These are phyloP conservation scores for Epirrhoe tristata DNA, from an alignment of 2,888 invertebrate species.

Conservation along the genomic window DNA sequence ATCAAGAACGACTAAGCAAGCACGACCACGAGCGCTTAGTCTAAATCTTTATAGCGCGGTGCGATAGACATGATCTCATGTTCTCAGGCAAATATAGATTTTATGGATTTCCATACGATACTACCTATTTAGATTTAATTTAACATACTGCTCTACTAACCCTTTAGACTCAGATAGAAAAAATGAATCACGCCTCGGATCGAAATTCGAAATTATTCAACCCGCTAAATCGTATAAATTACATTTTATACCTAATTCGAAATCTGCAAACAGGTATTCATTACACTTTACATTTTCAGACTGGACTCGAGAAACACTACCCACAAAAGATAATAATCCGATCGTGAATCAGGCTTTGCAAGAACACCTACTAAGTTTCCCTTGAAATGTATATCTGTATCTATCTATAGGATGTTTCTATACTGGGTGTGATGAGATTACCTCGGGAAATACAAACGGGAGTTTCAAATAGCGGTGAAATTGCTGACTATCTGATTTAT, in stretches of 20 bases:
- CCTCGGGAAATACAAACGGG: not conserved
- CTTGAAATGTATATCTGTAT: constrained; percentile 9
- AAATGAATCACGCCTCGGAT: too few species aligned
- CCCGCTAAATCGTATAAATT: not conserved
- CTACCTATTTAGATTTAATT: too few species aligned
- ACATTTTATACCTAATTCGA: not conserved
- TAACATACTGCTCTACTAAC: too few species aligned
- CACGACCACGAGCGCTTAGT: too few species aligned
- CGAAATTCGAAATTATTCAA: not conserved
- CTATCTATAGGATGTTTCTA: not conserved
- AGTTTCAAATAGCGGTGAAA: too few species aligned
- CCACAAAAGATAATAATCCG: constrained; percentile 7
- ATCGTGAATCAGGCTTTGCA: constrained; percentile 11
- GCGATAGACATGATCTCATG: too few species aligned
- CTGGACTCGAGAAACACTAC: constrained; percentile 2
- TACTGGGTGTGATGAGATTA: not conserved
- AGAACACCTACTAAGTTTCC: constrained; percentile 27
- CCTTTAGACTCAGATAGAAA: too few species aligned
- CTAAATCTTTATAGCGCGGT: too few species aligned
- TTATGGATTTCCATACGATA: too few species aligned
- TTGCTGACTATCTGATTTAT: too few species aligned
- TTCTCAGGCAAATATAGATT: too few species aligned
- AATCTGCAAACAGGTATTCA: not conserved
- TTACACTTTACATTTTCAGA: not conserved
- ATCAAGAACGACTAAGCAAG: too few species aligned